Conservation (phyloP, 1,140 invertebrate genomes). For the Tenebrio molitor region DNA sequence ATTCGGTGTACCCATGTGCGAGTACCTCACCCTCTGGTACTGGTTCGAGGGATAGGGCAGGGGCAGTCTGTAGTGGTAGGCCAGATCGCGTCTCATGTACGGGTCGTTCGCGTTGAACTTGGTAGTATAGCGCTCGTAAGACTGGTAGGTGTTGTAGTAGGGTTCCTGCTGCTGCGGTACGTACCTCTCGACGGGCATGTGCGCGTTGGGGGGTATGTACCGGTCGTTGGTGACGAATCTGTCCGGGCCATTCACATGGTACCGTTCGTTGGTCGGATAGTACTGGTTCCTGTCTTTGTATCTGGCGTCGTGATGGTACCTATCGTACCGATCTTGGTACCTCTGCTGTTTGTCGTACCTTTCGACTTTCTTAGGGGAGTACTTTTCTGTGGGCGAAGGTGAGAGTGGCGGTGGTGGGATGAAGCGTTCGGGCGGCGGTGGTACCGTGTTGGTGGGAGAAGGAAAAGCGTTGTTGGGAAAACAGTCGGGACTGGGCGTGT, state of each 20-base stretch:
- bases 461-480: slow-evolving; percentile 64
- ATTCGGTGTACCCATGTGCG: slow-evolving; percentile 60
- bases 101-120: slow-evolving; percentile 69
- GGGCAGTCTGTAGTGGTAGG: slow-evolving; percentile 73
- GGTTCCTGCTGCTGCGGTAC: slow-evolving; percentile 69
- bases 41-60: slow-evolving; percentile 66
- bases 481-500: slow-evolving; percentile 63
- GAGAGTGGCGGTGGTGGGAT: slow-evolving; percentile 64
- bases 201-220: slow-evolving; percentile 76
- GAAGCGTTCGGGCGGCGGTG: slow-evolving; percentile 60
- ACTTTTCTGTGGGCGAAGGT: slow-evolving; percentile 62
- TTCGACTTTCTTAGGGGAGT: slow-evolving; percentile 57
- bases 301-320: slow-evolving; percentile 48
- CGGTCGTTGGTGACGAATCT: slow-evolving; percentile 60
- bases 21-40: slow-evolving; percentile 60
- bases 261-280: slow-evolving; percentile 53
- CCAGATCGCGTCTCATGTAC: slow-evolving; percentile 73
- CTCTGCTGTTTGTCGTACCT: slow-evolving; percentile 58
- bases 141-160: slow-evolving; percentile 61
- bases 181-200: slow-evolving; percentile 78
- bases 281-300: slow-evolving; percentile 52
- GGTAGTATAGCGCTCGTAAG: slow-evolving; percentile 59
- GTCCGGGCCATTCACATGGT: slow-evolving; percentile 51
- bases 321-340: slow-evolving; percentile 53
- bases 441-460: slow-evolving; percentile 60